Conservation (phyloP, 2,888 invertebrate genomes). For the Gastracanthus pulcherrimus region DNA sequence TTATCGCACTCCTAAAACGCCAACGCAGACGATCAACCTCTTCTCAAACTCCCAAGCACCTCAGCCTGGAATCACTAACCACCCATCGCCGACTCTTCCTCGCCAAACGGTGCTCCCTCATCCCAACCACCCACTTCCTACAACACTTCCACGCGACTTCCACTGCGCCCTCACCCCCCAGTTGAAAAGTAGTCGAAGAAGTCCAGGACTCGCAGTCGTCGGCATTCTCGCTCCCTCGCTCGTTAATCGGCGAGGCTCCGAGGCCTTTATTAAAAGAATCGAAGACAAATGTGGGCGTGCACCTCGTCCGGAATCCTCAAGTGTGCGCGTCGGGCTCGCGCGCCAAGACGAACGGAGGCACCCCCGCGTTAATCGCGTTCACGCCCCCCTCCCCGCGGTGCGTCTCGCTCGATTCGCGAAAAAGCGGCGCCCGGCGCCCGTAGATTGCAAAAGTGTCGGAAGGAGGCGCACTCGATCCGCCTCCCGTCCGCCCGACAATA, state of each 20-base stretch:
- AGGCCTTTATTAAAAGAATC: conserved; percentile 79
- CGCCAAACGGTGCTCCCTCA: background rate
- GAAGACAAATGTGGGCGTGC: conserved; percentile 78
- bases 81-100: background rate
- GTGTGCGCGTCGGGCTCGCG: conserved; percentile 19
- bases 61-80: background rate
- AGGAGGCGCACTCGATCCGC: no score
- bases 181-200: conserved; percentile 15
- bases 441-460: conserved; percentile 44
- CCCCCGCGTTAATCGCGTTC: conserved; percentile 69
- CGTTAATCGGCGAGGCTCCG: conserved; percentile 76
- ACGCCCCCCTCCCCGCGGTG: conserved; percentile 68
- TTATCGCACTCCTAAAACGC: background rate
- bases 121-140: background rate
- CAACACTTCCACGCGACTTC: background rate
- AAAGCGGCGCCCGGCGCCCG: conserved; percentile 4
- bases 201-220: background rate
- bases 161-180: background rate
- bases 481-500: conserved; percentile 14
- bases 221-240: no score
- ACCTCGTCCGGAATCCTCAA: conserved; percentile 48
- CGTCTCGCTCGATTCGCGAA: conserved; percentile 15
- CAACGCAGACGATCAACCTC: background rate
- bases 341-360: conserved; percentile 59
- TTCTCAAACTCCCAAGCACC: background rate